These are phyloP conservation scores for Crambe crambe DNA, from an alignment of 37 sponge, comb jelly and placozoan genomes.

Conservation along the genomic window DNA sequence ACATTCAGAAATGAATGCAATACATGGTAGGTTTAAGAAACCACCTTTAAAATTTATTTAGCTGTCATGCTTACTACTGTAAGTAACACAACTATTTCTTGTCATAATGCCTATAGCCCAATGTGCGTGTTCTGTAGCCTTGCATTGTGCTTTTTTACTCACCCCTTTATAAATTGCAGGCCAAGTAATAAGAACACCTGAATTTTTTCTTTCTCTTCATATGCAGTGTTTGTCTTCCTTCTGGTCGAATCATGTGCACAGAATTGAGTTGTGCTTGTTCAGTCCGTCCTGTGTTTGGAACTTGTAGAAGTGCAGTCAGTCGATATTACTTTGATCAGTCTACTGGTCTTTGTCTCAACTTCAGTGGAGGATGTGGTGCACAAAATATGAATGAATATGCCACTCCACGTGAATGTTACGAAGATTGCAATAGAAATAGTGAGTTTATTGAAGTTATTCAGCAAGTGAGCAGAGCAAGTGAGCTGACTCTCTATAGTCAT, in stretches of 20 bases:
- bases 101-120: too few species aligned
- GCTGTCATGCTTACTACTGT: too few species aligned
- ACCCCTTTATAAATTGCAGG: too few species aligned
- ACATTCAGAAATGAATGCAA: conserved; percentile 29
- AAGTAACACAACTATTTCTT: too few species aligned
- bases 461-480: too few species aligned
- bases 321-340: background rate
- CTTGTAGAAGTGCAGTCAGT: background rate
- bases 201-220: background rate
- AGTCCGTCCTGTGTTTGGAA: too few species aligned
- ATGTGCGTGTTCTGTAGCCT: too few species aligned
- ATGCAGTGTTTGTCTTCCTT: background rate
- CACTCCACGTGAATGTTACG: background rate
- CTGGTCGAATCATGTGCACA: background rate
- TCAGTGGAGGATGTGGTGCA: background rate
- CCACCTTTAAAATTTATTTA: too few species aligned
- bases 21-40: conserved; percentile 18
- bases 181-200: background rate
- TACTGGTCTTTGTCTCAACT: background rate
- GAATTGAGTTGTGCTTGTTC: background rate
- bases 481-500: background rate
- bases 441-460: background rate
- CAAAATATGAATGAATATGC: background rate
- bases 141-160: too few species aligned
- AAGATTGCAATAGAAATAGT: background rate